Percentiles rank a stretch among this genome's conserved stretches.
These are phyloP conservation scores for Macroramphosus scolopax DNA, from an alignment of 2,797 vertebrate genomes.

Conservation along the genomic window DNA sequence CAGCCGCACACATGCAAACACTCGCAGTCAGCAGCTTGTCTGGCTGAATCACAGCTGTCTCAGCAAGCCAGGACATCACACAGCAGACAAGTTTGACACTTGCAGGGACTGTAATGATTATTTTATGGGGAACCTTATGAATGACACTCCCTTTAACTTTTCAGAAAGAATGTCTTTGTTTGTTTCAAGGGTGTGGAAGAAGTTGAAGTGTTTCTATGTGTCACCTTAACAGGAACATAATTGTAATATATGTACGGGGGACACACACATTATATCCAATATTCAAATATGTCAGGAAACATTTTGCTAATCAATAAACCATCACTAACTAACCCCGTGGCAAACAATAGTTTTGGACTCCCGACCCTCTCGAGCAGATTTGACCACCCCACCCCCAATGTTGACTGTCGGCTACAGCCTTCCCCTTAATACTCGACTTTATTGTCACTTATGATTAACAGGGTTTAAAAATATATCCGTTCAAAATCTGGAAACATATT, in stretches of 20 bases:
- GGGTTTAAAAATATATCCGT: slow-evolving; percentile 30
- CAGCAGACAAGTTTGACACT: slow-evolving; percentile 8
- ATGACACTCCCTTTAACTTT: slow-evolving; percentile 4
- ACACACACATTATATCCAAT: no score
- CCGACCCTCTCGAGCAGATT: no score
- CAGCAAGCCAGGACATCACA: slow-evolving; percentile 33
- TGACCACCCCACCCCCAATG: no score
- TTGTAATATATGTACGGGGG: no score
- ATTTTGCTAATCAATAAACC: no score
- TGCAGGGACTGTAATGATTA: slow-evolving; percentile 19
- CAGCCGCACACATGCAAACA: slow-evolving; percentile 8
- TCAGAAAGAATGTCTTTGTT: not conserved
- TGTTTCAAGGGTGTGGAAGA: not conserved
- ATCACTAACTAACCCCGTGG: no score
- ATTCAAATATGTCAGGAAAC: no score
- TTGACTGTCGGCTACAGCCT: no score
- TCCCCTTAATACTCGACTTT: no score
- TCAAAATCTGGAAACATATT: slow-evolving; percentile 9
- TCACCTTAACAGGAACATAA: no score
- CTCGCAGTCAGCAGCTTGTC: slow-evolving; percentile 33
- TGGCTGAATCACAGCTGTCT: slow-evolving; percentile 44
- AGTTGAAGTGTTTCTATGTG: no score
- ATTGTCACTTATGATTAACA: not conserved
- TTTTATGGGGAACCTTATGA: slow-evolving; percentile 24
- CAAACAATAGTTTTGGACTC: no score